Conservation (phyloP, 1,140 invertebrate species). For the Pachypsylla venusta region DNA sequence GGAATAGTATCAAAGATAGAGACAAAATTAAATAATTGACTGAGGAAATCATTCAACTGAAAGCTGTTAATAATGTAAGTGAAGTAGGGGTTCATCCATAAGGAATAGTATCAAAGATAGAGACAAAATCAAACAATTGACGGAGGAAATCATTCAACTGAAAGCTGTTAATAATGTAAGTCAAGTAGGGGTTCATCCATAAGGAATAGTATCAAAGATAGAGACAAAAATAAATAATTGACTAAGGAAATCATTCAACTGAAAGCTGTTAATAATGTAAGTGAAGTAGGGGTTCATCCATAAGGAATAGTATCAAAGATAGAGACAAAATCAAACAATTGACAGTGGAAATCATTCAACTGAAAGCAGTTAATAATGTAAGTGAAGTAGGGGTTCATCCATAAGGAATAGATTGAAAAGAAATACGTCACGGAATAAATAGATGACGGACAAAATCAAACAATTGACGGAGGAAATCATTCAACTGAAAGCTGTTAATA, state of each 20-base stretch:
- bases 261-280: constrained; percentile 49
- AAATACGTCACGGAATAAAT: too few species aligned
- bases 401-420: too few species aligned
- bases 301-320: constrained; percentile 56
- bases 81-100: too few species aligned
- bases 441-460: constrained; percentile 59
- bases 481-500: constrained; percentile 48
- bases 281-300: too few species aligned
- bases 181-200: too few species aligned
- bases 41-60: constrained; percentile 54
- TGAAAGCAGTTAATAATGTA: constrained; percentile 52
- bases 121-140: constrained; percentile 57
- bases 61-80: constrained; percentile 48
- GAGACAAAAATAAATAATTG: constrained; percentile 57
- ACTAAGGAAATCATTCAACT: constrained; percentile 56
- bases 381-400: too few species aligned
- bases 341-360: constrained; percentile 53
- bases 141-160: constrained; percentile 54
- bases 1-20: constrained; percentile 55
- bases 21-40: constrained; percentile 59
- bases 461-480: constrained; percentile 57
- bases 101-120: constrained; percentile 57
- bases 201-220: too few species aligned
- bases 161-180: constrained; percentile 50
- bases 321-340: constrained; percentile 59